Evolutionary conservation across 2,113 vertebrate genomes (phyloP), one percentile per base, ranked within the genome.

Genomic region (Ceyx cyanopectus): DNA sequence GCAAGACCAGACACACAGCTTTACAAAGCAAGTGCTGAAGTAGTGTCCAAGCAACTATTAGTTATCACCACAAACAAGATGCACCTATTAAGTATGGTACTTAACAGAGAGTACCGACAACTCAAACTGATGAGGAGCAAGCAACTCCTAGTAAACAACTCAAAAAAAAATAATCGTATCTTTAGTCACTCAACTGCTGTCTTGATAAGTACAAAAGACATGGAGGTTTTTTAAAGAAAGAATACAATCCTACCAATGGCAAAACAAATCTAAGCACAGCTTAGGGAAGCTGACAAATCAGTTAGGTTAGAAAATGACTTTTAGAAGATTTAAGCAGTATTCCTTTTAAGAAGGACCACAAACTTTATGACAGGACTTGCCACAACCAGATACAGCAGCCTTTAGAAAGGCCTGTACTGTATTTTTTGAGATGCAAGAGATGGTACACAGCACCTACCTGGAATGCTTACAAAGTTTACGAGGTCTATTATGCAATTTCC

Each of bases 381-480:
- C 95, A 98, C 89, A 97, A 97, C 94, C 96, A 97, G 89, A 94
- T 92, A 81, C 88, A 96, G 89, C 80, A 81, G 79, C 95, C 82
- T 95, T 95, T 91, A 97, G 57, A 87, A 92, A 77, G 60, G 53
- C 83, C 51, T 87, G 87, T 87, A 30, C 17, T 83, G 93, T 37
- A 63, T 66, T 57, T 97, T 95, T 95, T 95, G 89, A 95, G 91
- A 97, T 83, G 90, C 94, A 91, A 97, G 9, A 92, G 84, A 96
- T 83, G 29, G 34, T 95, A 95, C 88, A 78, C 46, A 93, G 89
- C 95, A 97, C 98, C 98, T 98, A 99, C 99, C 99, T 99, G 97
- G 98, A 98, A 97, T 98, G 98, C 96, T 98, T 99, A 98, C 97
- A 99, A 97, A 99, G 98, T 97, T 98, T 99, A 97, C 98, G 98